These are phyloP conservation scores for Cebus imitator DNA, from an alignment of 2,113 vertebrate species.

Conservation along the genomic window DNA sequence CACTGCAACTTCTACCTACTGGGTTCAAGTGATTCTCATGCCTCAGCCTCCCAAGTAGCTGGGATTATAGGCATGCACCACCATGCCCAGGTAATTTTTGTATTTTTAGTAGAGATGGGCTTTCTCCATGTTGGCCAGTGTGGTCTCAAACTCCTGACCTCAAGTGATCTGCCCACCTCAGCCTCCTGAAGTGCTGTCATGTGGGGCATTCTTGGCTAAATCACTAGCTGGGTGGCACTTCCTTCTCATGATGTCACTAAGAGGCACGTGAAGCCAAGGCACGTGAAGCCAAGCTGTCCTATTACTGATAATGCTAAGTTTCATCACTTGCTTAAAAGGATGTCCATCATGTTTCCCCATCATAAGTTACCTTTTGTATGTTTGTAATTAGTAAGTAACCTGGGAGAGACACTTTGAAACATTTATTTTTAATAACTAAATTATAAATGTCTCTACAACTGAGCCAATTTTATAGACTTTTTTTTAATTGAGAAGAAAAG, in stretches of 20 bases:
- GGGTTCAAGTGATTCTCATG: too few species aligned
- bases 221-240: neutral
- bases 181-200: neutral
- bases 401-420: neutral
- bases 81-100: too few species aligned
- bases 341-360: neutral
- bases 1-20: too few species aligned
- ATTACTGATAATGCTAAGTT: neutral
- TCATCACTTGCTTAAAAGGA: neutral
- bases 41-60: too few species aligned
- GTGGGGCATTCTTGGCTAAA: neutral
- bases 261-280: neutral
- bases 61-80: too few species aligned
- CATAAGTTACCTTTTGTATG: neutral
- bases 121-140: too few species aligned
- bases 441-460: neutral
- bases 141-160: too few species aligned
- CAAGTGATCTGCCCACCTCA: too few species aligned
- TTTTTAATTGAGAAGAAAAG: neutral
- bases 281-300: neutral
- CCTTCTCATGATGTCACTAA: neutral
- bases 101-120: too few species aligned
- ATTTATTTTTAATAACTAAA: conserved; percentile 6
- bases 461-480: neutral
- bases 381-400: neutral